Evolutionary conservation across 2,113 vertebrate genomes (phyloP), one percentile per base, ranked within the genome.

Genomic region (Ictalurus furcatus): DNA sequence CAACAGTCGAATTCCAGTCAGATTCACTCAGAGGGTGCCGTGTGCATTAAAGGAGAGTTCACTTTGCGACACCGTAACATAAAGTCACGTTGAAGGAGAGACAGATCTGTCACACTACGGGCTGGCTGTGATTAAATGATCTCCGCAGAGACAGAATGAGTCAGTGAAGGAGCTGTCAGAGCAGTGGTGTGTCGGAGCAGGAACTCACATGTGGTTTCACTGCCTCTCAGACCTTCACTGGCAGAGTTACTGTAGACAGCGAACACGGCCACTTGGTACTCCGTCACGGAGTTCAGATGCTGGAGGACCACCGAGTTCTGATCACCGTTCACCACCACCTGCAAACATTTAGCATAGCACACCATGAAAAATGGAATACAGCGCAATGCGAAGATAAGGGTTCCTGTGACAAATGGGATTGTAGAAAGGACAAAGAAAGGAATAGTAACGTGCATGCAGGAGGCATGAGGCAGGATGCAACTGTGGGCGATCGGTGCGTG

Each of bases 251-350:
- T 89, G 81, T 98, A 98, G 54, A 99, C 88, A 5, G 98, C 98
- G 88, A 99, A 99, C 0, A 99, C 96, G 0, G 98, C 97, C 87
- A 99, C 93, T 94, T 99, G 97, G 92, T 99, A 99, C 85, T 99
- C 98, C 0, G 97, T 99, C 86, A 97, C 89, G 73, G 98, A 98
- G 96, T 98, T 98, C 76, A 99, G 94, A 87, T 97, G 96, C 91
- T 94, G 96, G 91, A 99, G 89, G 86, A 97, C 92, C 4, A 97
- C 96, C 2, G 97, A 97, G 91, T 95, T 97, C 25, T 94, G 90
- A 0, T 92, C 94, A 30, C 98, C 98, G 76, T 95, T 94, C 2
- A 99, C 97, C 93, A 99, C 97, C 91, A 96, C 95, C 97, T 98
- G 90, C 12, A 86, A 85, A 11, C 23, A 58, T 25, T 80, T 16